Percentiles rank a stretch among this genome's conserved stretches.
These are phyloP conservation scores for Drosophila picticornis DNA, from an alignment of 2,888 invertebrate species.

Conservation along the genomic window DNA sequence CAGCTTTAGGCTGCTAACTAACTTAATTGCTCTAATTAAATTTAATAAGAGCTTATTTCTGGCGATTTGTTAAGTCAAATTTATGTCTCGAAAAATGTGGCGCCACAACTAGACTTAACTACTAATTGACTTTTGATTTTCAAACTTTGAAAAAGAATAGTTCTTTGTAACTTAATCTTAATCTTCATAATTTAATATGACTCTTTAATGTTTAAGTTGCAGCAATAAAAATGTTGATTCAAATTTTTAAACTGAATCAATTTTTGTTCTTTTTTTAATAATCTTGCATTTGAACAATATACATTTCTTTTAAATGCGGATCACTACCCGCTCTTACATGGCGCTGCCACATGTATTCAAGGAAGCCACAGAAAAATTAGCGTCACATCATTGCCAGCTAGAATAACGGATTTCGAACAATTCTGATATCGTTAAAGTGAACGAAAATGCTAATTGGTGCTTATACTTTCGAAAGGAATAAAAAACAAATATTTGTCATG, in stretches of 20 bases:
- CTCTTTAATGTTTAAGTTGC: not conserved
- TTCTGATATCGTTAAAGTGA: not conserved
- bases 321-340: not conserved
- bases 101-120: not conserved
- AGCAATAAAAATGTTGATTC: not conserved
- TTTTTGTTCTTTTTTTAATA: not conserved
- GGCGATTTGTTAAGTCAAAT: not conserved
- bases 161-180: not conserved
- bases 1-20: not conserved
- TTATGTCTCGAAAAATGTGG: not conserved
- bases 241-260: not conserved
- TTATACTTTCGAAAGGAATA: not conserved
- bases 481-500: not conserved
- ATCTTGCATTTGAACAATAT: not conserved
- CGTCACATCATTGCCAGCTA: not conserved
- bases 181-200: not conserved
- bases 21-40: not conserved
- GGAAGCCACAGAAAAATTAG: not conserved
- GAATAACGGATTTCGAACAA: not conserved
- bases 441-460: not conserved
- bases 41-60: not conserved
- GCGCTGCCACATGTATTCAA: not conserved
- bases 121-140: not conserved
- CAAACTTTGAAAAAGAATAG: not conserved
- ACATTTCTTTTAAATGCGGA: fast-evolving